A percentile compares a stretch with the other conserved stretches of the same genome.
These are phyloP conservation scores for Isichthys henryi DNA, from an alignment of 2,113 vertebrate species.

Conservation along the genomic window DNA sequence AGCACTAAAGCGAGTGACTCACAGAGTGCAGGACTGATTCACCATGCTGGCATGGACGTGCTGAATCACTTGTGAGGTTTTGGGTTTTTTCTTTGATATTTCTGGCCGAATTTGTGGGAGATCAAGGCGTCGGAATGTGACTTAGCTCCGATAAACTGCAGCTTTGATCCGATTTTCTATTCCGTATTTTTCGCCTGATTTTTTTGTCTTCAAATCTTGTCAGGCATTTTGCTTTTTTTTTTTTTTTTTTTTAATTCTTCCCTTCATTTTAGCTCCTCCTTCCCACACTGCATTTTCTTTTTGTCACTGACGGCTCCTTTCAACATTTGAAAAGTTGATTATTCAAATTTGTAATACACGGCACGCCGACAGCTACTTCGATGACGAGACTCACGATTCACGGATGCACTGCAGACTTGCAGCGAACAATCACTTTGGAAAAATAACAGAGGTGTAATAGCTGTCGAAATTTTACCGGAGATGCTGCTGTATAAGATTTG, in stretches of 20 bases:
- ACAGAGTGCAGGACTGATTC: slow-evolving; percentile 7
- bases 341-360: background rate
- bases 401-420: background rate
- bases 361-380: background rate
- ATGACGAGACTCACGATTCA: background rate
- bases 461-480: background rate
- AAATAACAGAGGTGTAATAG: background rate
- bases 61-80: slow-evolving; percentile 16
- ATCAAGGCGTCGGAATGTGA: background rate
- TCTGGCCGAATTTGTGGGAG: background rate
- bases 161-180: background rate
- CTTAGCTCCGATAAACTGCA: background rate
- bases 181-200: background rate
- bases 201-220: background rate
- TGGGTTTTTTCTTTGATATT: background rate
- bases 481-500: background rate
- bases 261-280: background rate
- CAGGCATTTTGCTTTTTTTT: background rate
- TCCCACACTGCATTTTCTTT: background rate
- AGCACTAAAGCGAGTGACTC: slow-evolving; percentile 7
- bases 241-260: background rate
- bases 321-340: background rate
- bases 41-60: slow-evolving; percentile 5
- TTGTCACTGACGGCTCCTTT: background rate
- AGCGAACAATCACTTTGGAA: background rate